A percentile compares a stretch with the other conserved stretches of the same genome.
These are phyloP conservation scores for Ceratina australensis DNA, from an alignment of 1,140 invertebrate species.

Conservation along the genomic window DNA sequence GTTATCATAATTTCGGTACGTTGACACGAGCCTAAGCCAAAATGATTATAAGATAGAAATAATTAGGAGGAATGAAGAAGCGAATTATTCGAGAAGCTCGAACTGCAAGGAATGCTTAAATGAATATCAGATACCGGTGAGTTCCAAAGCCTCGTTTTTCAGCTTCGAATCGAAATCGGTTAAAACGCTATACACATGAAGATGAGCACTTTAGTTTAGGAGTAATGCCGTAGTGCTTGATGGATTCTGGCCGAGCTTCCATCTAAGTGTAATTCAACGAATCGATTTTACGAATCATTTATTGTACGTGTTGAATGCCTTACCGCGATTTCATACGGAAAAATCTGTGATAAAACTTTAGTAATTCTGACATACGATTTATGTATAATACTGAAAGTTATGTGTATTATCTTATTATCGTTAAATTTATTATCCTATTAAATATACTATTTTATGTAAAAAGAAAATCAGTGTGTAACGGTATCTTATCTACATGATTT, in stretches of 20 bases:
- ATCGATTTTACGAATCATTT: slow-evolving; percentile 13
- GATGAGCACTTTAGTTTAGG: not conserved
- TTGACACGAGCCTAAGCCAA: not conserved
- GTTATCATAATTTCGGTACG: not conserved
- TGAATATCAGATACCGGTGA: slow-evolving; percentile 14
- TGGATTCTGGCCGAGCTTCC: not conserved
- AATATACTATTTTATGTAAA: no score
- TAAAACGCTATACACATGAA: slow-evolving; percentile 12
- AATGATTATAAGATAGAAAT: slow-evolving; percentile 5
- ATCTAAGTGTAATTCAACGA: slow-evolving; percentile 8
- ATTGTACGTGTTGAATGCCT: not conserved
- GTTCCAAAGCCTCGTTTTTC: not conserved
- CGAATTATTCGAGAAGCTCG: slow-evolving; percentile 1
- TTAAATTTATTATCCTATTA: no score
- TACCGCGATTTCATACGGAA: no score
- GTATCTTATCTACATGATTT: no score
- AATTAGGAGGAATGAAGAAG: slow-evolving; percentile 18
- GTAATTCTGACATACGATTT: no score
- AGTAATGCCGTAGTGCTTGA: not conserved
- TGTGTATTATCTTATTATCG: no score
- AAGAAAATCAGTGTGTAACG: no score
- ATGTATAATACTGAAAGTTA: no score
- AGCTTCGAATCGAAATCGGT: not conserved
- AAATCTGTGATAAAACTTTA: no score
- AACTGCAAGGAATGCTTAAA: slow-evolving; percentile 18